Evolutionary conservation across 2,113 vertebrate genomes (phyloP).

Genomic region (Cynoglossus semilaevis): DNA sequence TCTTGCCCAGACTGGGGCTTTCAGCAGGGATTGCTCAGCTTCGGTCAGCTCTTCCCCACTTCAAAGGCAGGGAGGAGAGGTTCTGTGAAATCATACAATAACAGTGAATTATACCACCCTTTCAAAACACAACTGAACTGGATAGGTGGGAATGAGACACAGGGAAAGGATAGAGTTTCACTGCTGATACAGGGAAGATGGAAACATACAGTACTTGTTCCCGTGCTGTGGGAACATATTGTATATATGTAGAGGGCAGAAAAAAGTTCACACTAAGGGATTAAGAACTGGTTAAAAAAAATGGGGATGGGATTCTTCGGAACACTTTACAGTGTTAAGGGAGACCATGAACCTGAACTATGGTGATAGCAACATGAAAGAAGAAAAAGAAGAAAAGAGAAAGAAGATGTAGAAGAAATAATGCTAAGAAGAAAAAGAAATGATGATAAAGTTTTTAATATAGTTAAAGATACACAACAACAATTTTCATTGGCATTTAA

Average conservation of each 20-base stretch:
- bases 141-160: constrained; percentile 67
- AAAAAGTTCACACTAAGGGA: constrained; percentile 10
- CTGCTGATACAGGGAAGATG: constrained; percentile 60
- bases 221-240: constrained; percentile 42
- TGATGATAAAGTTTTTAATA: too few species aligned
- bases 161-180: constrained; percentile 63
- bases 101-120: constrained; percentile 71
- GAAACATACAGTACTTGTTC: constrained; percentile 35
- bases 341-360: too few species aligned
- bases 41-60: constrained; percentile 62
- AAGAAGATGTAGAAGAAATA: too few species aligned
- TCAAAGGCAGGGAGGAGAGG: constrained; percentile 74
- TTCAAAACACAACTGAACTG: constrained; percentile 69
- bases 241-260: not conserved
- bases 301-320: too few species aligned
- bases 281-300: too few species aligned
- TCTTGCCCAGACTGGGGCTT: constrained; percentile 64
- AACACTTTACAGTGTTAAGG: too few species aligned
- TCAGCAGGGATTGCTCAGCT: constrained; percentile 69
- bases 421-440: too few species aligned
- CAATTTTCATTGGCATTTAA: too few species aligned
- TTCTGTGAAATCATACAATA: constrained; percentile 73
- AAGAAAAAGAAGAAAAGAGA: too few species aligned
- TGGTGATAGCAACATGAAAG: too few species aligned
- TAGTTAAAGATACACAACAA: too few species aligned